Evolutionary conservation across 2,113 vertebrate genomes (phyloP).

Genomic region (Hypocryptadius cinnamomeus): DNA sequence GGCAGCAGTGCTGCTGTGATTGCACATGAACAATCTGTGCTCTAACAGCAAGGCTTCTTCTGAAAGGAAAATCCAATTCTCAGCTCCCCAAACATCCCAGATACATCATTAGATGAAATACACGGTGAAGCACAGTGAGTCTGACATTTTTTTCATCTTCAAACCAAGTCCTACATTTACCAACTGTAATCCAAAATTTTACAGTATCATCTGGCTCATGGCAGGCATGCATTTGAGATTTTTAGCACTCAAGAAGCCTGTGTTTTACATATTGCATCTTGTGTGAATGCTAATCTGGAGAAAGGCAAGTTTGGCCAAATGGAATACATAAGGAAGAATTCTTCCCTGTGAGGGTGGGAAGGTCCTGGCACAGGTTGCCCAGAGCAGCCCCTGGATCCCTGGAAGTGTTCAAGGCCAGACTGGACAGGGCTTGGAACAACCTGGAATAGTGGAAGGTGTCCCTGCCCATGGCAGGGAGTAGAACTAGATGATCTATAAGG

Average conservation of each 20-base stretch:
- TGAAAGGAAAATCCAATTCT: background rate
- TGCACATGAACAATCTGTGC: background rate
- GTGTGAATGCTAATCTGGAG: background rate
- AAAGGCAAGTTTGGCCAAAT: background rate
- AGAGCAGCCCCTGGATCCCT: background rate
- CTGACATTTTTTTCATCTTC: background rate
- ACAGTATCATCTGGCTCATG: background rate
- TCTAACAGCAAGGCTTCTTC: background rate
- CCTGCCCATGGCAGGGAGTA: background rate
- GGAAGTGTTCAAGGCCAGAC: accelerated
- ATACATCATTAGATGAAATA: background rate
- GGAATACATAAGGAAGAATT: background rate
- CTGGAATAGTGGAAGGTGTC: background rate
- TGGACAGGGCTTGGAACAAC: background rate
- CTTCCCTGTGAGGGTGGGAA: background rate
- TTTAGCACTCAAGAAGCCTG: background rate
- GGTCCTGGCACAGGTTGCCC: background rate
- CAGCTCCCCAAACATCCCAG: background rate
- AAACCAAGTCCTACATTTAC: background rate
- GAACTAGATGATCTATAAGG: background rate
- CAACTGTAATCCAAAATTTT: background rate
- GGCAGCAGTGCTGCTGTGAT: background rate
- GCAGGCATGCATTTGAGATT: background rate
- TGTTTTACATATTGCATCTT: background rate
- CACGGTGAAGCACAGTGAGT: background rate